Conservation (phyloP, 2,113 vertebrate genomes). For the Progne subis region DNA sequence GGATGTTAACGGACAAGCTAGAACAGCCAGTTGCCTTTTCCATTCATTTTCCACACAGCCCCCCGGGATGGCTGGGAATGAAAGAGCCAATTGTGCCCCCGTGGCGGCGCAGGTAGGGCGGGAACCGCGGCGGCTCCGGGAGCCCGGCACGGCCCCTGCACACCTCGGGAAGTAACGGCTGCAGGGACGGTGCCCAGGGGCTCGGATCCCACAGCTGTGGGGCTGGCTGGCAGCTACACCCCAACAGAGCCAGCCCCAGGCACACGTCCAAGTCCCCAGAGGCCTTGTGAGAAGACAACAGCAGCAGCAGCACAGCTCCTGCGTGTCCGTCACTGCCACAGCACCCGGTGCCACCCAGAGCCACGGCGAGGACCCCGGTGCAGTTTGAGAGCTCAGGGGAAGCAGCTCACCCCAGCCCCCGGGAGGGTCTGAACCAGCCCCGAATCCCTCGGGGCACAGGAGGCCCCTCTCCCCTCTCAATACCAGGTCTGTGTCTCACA, state of each 20-base stretch:
- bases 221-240: not conserved
- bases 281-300: fast-evolving
- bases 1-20: not conserved
- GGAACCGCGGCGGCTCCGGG: not conserved
- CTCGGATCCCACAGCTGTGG: not conserved
- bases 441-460: fast-evolving
- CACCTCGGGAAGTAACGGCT: not conserved
- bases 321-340: fast-evolving
- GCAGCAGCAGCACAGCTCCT: not conserved
- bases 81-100: conserved; percentile 43
- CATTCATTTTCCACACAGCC: conserved; percentile 55
- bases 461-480: not conserved
- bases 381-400: not conserved
- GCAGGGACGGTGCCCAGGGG: not conserved
- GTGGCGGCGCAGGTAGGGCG: conserved; percentile 15
- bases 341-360: not conserved
- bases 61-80: conserved; percentile 16
- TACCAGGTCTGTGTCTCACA: not conserved
- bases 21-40: conserved; percentile 66
- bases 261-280: fast-evolving
- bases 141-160: not conserved
- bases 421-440: not conserved
- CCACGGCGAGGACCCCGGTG: fast-evolving
- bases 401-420: not conserved
- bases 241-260: not conserved